A percentile compares a stretch with the other conserved stretches of the same genome.
Evolutionary conservation across 2,888 invertebrate species (phyloP).

Genomic region (Megastigmus dorsalis): DNA sequence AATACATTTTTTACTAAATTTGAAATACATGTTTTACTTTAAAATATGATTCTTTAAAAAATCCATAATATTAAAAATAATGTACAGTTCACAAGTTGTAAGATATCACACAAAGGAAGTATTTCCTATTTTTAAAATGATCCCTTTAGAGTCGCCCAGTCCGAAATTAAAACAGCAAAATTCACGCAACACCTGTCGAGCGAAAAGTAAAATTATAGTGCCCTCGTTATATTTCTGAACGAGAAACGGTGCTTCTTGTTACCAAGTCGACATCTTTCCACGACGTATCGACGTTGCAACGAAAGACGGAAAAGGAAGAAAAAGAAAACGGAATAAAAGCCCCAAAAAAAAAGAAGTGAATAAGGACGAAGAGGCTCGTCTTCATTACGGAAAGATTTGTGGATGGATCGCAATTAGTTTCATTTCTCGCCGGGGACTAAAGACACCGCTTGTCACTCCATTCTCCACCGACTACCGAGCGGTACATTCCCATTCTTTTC

Average conservation of each 20-base stretch:
- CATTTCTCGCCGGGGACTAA: constrained; percentile 59
- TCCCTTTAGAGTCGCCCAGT: neutral
- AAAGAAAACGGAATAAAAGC: constrained; percentile 25
- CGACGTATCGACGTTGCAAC: constrained; percentile 47
- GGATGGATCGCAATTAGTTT: constrained; percentile 67
- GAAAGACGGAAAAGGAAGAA: neutral
- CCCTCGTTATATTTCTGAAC: constrained; percentile 61
- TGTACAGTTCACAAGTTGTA: too few relatives aligned
- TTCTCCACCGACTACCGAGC: too few relatives aligned
- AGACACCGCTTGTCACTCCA: constrained; percentile 53
- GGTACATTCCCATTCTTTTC: neutral
- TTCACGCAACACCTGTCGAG: neutral
- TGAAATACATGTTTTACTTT: too few relatives aligned
- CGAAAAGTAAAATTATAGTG: constrained; percentile 41
- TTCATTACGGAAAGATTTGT: constrained; percentile 61
- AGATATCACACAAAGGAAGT: too few relatives aligned
- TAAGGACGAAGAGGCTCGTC: constrained; percentile 52
- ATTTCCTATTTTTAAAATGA: too few relatives aligned
- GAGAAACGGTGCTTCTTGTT: constrained; percentile 26
- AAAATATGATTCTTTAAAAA: too few relatives aligned
- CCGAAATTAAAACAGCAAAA: constrained; percentile 13
- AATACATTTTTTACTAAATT: too few relatives aligned
- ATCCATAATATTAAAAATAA: too few relatives aligned
- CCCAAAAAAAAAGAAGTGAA: neutral
- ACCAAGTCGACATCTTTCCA: constrained; percentile 35